Evolutionary conservation across 2,797 vertebrate genomes (phyloP), one percentile per base, ranked within the genome.

Genomic region (Phoxinus dragarum): DNA sequence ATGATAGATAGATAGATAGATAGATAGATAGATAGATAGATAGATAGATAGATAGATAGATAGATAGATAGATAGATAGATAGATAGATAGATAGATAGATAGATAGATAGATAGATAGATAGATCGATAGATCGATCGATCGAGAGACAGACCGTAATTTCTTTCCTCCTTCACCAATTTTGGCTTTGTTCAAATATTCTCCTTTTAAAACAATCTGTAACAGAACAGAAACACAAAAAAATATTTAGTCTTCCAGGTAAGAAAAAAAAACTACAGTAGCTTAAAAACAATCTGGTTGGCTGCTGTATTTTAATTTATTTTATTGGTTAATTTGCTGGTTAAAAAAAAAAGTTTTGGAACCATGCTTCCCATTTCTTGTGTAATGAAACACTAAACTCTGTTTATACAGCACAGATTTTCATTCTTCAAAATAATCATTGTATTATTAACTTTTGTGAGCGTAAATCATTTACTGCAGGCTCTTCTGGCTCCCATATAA

Each of bases 101-200:
- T 23, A 49, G 27, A 52, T 23, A 84, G 11, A 72, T 9, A 17
- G 72, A 6, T 31, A 34, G 34, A 49, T 12, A 61, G 17, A 59
- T 23, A 36, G 34, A 40, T 9, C 16, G n/a, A 64, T 19, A 86
- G 12, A 52, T 16, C 38, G 38, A 52, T 3, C 9, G 72, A 6
- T 23, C 23, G 23, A 49, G 6, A 21, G 68, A 9, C 16, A 36
- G 16, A 52, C 96, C 96, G 97, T 92, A 96, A 93, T 91, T 98
- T 99, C 91, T 98, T 99, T 68, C 97, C 97, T n/a, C 95, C 94
- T 1, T 98, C 97, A 76, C 95, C 95, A 92, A 99, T 97, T 94
- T 98, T 99, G 82, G 98, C 94, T 94, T 97, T 97, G 73, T 97
- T 96, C 91, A 99, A 93, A 90, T 96, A 96, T 74, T 97, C 97